Percentiles rank a stretch among this genome's conserved stretches.
Evolutionary conservation across 2,888 invertebrate genomes (phyloP).

Genomic region (Heliconius ismenius): DNA sequence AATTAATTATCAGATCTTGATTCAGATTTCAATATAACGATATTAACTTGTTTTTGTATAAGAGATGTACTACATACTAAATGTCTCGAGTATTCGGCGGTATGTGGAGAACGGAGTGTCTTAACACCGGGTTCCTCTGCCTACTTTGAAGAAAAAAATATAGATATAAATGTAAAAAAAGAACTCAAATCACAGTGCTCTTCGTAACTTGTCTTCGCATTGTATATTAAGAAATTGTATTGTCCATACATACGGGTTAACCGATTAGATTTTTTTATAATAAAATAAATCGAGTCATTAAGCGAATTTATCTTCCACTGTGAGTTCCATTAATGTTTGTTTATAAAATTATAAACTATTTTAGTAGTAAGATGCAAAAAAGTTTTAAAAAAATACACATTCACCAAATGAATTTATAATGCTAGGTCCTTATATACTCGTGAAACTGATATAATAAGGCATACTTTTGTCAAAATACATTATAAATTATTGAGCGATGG

Average conservation of each 20-base stretch:
- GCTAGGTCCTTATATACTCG: slow-evolving; percentile 3
- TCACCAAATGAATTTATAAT: slow-evolving; percentile 13
- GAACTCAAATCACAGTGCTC: slow-evolving; percentile 45
- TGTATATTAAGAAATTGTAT: slow-evolving; percentile 54
- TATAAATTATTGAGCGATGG: background rate
- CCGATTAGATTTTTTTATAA: slow-evolving; percentile 53
- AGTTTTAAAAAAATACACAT: slow-evolving; percentile 7
- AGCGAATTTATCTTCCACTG: slow-evolving; percentile 51
- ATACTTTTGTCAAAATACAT: slow-evolving; percentile 2
- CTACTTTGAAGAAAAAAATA: background rate
- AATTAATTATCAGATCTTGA: background rate
- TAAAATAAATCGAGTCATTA: slow-evolving; percentile 53
- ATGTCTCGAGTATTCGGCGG: background rate
- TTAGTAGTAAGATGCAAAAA: slow-evolving; percentile 36
- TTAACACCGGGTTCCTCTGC: background rate
- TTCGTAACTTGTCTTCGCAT: slow-evolving; percentile 59
- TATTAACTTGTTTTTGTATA: background rate
- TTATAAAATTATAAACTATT: slow-evolving; percentile 32
- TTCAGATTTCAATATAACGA: background rate
- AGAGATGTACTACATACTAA: background rate
- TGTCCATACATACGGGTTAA: slow-evolving; percentile 58
- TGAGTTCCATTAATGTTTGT: slow-evolving; percentile 43
- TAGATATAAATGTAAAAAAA: background rate
- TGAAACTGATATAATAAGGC: background rate
- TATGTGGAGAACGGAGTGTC: background rate